phyloP scores from a whole-genome alignment of 2,888 invertebrate genomes.

The Acanthosoma haemorrhoidale region DNA sequence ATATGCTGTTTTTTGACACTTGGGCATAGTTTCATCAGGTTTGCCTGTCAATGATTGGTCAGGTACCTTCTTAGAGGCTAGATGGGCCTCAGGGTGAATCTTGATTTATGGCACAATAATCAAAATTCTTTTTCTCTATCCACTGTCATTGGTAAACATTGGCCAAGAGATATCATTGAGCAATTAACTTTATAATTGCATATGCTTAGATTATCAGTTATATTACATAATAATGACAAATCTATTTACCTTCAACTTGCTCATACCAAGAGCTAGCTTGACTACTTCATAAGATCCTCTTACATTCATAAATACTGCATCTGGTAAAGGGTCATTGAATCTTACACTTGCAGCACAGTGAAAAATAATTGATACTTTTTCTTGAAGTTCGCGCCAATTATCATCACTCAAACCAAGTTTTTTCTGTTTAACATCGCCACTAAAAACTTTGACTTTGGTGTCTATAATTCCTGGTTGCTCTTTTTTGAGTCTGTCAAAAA shows the following conservation, averaged over 20 bases:
- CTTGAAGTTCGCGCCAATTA: constrained; percentile 42
- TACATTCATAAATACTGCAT: constrained; percentile 57
- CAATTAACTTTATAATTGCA: no score
- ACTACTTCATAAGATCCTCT: constrained; percentile 54
- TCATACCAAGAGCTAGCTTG: constrained; percentile 52
- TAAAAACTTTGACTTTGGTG: constrained; percentile 61
- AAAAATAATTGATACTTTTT: constrained; percentile 41
- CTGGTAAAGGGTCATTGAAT: constrained; percentile 41
- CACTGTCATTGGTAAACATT: no score
- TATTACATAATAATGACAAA: not conserved
- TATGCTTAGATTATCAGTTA: no score
- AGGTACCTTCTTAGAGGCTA: no score
- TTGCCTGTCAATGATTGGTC: no score
- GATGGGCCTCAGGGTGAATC: no score
- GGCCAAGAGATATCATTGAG: no score
- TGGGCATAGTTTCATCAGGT: no score
- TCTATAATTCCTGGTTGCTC: constrained; percentile 52
- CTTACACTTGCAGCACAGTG: constrained; percentile 43
- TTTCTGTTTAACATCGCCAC: constrained; percentile 56
- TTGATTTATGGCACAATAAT: no score
- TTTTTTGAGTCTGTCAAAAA: constrained; percentile 56
- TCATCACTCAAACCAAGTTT: constrained; percentile 56
- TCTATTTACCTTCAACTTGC: constrained; percentile 41
- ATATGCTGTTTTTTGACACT: no score
- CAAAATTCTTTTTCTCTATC: no score